A percentile compares a stretch with the other conserved stretches of the same genome.
Evolutionary conservation across 2,113 vertebrate species (phyloP).

Genomic region (Zeus faber): DNA sequence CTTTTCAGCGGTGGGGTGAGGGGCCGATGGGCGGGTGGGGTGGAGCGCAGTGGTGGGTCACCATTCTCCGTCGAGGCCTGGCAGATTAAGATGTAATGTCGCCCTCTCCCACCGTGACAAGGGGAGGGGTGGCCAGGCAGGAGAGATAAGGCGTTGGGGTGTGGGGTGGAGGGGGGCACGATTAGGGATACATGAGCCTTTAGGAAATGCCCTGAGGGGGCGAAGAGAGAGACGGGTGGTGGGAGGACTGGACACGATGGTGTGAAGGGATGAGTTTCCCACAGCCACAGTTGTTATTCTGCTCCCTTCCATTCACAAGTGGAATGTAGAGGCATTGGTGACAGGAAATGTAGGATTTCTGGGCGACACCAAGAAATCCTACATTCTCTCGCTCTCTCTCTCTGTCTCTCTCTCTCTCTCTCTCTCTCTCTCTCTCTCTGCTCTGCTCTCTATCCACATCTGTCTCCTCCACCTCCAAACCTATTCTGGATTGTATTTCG

Average conservation of each 20-base stretch:
- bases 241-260: too few species aligned
- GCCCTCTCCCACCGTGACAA: slow-evolving; percentile 79
- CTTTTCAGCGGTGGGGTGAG: slow-evolving; percentile 77
- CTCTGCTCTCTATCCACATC: slow-evolving; percentile 28
- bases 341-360: too few species aligned
- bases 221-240: too few species aligned
- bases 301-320: too few species aligned
- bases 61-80: slow-evolving; percentile 92
- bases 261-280: too few species aligned
- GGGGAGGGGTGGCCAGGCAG: slow-evolving; percentile 46
- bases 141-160: slow-evolving; percentile 25
- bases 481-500: too few species aligned
- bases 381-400: slow-evolving; percentile 7
- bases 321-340: too few species aligned
- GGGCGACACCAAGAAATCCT: too few species aligned
- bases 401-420: slow-evolving; percentile 1
- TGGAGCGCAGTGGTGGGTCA: slow-evolving; percentile 57
- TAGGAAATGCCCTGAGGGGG: too few species aligned
- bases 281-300: too few species aligned
- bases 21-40: too few species aligned
- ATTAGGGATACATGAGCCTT: too few species aligned
- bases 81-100: slow-evolving; percentile 97
- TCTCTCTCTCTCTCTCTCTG: slow-evolving; percentile 3
- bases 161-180: slow-evolving; percentile 35
- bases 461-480: background rate